These are phyloP conservation scores for Macquaria ambigua DNA, from an alignment of 2,113 vertebrate species.

Conservation along the genomic window DNA sequence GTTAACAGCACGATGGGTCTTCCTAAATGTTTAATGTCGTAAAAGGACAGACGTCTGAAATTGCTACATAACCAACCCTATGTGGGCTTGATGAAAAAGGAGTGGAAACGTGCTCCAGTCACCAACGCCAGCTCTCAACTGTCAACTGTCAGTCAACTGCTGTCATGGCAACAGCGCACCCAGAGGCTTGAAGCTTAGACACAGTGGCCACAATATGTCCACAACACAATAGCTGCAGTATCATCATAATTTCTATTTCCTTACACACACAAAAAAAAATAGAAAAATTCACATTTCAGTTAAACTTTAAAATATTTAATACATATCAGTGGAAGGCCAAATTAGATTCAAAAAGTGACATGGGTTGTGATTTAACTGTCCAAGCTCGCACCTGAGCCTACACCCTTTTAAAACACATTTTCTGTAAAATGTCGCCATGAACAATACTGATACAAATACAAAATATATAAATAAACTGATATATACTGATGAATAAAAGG, in stretches of 20 bases:
- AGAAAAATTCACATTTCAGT: not conserved
- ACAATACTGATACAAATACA: not conserved
- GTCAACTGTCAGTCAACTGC: not conserved
- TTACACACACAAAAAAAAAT: not conserved
- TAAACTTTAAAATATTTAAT: not conserved
- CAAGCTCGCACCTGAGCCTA: not conserved
- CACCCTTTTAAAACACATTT: not conserved
- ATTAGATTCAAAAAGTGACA: not conserved
- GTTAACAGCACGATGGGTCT: not conserved
- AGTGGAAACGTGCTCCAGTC: not conserved
- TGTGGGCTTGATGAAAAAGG: not conserved
- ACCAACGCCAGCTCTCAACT: not conserved
- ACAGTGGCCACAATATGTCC: not conserved
- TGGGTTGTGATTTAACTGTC: not conserved
- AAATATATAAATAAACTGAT: not conserved
- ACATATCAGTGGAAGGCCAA: not conserved
- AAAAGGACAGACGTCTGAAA: not conserved
- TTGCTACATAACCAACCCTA: too few species aligned
- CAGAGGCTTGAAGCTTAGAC: not conserved
- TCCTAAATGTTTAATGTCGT: not conserved
- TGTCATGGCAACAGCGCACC: not conserved
- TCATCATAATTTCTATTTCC: not conserved
- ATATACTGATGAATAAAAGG: not conserved
- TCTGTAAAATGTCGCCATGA: not conserved
- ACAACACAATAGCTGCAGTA: not conserved